Evolutionary conservation across 2,888 invertebrate species (phyloP).

Genomic region (Rhagophthalmus giganteus): DNA sequence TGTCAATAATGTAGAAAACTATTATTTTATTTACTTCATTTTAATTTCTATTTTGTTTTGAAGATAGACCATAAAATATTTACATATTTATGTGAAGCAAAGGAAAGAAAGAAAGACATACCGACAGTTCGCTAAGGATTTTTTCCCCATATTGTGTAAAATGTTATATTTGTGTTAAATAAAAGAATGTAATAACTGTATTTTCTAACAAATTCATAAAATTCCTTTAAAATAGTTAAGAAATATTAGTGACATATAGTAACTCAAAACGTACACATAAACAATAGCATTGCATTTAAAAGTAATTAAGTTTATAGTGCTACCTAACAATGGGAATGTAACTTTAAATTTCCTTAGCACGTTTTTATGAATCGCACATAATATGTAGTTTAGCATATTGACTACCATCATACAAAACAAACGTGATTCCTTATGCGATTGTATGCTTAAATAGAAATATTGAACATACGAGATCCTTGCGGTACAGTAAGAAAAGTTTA

Average conservation of each 20-base stretch:
- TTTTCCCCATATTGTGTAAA: constrained; percentile 4
- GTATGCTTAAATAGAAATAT: no score
- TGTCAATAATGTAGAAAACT: constrained; percentile 6
- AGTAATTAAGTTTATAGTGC: no score
- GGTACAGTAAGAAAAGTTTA: no score
- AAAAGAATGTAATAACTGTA: constrained; percentile 10
- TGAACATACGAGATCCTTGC: no score
- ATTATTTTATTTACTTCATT: background rate
- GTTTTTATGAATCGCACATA: no score
- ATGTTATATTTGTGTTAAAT: constrained; percentile 23
- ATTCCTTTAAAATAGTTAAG: background rate
- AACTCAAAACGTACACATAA: background rate
- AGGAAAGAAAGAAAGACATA: background rate
- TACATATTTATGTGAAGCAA: background rate
- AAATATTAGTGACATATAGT: no score
- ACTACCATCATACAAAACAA: no score
- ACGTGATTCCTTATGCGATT: no score
- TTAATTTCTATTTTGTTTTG: constrained; percentile 1
- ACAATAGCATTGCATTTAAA: no score
- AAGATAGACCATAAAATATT: background rate
- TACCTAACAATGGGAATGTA: no score
- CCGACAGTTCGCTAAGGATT: constrained; percentile 1
- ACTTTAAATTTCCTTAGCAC: no score
- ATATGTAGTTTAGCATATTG: no score
- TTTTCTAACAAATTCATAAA: background rate